Conservation (phyloP, 2,888 invertebrate genomes). For the Drosophila monieri region DNA sequence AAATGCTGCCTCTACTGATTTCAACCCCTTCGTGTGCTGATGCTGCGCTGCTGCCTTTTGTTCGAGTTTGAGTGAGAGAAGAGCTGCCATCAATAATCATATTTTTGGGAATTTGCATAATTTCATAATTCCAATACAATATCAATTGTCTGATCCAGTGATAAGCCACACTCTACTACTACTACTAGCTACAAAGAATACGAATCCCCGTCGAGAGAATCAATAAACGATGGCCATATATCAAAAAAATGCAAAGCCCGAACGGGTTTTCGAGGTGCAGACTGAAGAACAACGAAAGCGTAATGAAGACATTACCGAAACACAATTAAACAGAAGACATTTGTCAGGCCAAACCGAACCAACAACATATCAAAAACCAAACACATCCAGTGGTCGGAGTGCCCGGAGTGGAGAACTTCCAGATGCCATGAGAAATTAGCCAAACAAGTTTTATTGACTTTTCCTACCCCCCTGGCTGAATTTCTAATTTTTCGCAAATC, state of each 20-base stretch:
- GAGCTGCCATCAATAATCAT: conserved; percentile 39
- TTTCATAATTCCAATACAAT: conserved; percentile 71
- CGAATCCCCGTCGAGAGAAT: conserved; percentile 28
- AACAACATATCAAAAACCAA: conserved; percentile 56
- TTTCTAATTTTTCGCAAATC: conserved; percentile 33
- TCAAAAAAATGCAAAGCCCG: conserved; percentile 44
- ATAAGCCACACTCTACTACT: conserved; percentile 28
- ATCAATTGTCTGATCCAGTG: conserved; percentile 47
- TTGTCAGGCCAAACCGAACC: conserved; percentile 65
- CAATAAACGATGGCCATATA: conserved; percentile 60
- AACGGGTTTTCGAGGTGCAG: conserved; percentile 12
- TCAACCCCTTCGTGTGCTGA: conserved; percentile 48
- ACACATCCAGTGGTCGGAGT: background rate
- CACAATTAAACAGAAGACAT: conserved; percentile 60
- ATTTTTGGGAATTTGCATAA: conserved; percentile 69
- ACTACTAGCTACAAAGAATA: background rate
- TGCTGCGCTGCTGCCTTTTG: conserved; percentile 10
- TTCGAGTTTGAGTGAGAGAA: conserved; percentile 6
- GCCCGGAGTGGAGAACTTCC: conserved; percentile 17
- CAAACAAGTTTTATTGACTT: conserved; percentile 67
- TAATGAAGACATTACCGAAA: conserved; percentile 72
- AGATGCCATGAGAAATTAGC: conserved; percentile 53
- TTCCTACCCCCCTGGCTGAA: conserved; percentile 39
- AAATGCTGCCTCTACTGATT: background rate
- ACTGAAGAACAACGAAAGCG: conserved; percentile 36